phyloP scores from a whole-genome alignment of 2,888 invertebrate genomes.

The Megastigmus dorsalis region DNA sequence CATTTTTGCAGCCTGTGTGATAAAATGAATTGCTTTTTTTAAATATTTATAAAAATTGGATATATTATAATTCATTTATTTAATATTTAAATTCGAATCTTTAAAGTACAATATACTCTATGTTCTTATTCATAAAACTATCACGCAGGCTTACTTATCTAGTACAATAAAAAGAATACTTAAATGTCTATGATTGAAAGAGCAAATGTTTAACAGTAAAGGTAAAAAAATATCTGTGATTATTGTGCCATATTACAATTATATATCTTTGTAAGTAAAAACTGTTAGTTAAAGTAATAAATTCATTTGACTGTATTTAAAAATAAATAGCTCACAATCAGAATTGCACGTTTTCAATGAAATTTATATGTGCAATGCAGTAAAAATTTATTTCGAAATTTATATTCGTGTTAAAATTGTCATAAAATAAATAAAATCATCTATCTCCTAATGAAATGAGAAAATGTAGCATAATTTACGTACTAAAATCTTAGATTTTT shows the following conservation, averaged over 20 bases:
- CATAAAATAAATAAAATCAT: too few species aligned
- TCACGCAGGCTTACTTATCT: constrained; percentile 21
- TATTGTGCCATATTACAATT: constrained; percentile 44
- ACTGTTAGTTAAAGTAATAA: constrained; percentile 15
- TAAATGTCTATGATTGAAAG: constrained; percentile 12
- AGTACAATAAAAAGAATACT: neutral
- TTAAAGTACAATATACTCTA: too few species aligned
- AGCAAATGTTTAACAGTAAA: constrained; percentile 8
- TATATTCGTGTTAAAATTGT: too few species aligned
- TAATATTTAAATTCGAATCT: neutral
- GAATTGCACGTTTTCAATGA: neutral
- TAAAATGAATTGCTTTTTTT: too few species aligned
- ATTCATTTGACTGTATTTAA: too few species aligned
- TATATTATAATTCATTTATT: too few species aligned
- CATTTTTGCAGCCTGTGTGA: constrained; percentile 13
- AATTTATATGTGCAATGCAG: neutral
- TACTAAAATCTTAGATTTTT: constrained; percentile 1
- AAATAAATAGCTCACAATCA: too few species aligned
- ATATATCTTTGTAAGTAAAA: constrained; percentile 23
- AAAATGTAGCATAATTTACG: too few species aligned
- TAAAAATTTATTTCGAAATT: neutral
- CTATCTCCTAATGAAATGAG: too few species aligned
- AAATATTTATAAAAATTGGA: too few species aligned
- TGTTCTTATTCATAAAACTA: constrained; percentile 3
- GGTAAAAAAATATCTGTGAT: constrained; percentile 48